A percentile compares a stretch with the other conserved stretches of the same genome.
Evolutionary conservation across 2,797 vertebrate genomes (phyloP).

Genomic region (Mycteria americana): DNA sequence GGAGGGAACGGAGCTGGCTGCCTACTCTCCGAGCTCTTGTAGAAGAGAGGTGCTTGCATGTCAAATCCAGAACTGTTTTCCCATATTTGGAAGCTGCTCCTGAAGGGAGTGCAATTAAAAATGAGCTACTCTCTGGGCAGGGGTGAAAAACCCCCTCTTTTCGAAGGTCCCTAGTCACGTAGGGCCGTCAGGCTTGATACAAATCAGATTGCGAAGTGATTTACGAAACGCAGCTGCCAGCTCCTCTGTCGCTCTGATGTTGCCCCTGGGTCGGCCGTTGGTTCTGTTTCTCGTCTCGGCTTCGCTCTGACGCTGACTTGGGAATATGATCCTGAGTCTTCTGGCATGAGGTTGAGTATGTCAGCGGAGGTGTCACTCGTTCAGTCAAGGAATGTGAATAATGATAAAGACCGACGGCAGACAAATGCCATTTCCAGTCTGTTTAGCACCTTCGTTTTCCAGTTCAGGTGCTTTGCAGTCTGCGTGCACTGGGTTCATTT

Average conservation of each 20-base stretch:
- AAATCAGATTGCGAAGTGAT: neutral
- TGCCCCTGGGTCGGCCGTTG: neutral
- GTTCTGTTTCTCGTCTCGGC: neutral
- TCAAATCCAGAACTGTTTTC: neutral
- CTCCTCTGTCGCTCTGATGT: neutral
- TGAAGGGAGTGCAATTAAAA: neutral
- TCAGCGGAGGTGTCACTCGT: neutral
- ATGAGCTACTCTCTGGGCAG: neutral
- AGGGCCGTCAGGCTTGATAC: neutral
- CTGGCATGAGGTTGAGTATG: neutral
- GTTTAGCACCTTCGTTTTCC: neutral
- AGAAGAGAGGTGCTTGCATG: neutral
- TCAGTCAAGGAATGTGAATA: neutral
- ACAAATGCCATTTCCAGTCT: neutral
- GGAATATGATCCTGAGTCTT: neutral
- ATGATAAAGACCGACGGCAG: neutral
- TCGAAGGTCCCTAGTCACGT: neutral
- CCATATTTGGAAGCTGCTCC: neutral
- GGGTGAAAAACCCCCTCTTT: neutral
- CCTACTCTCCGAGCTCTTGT: accelerated
- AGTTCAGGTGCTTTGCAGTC: neutral
- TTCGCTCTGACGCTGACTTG: neutral
- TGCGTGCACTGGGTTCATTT: accelerated
- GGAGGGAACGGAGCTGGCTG: neutral
- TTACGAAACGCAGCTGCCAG: neutral